Percentiles rank a stretch among this genome's conserved stretches.
Evolutionary conservation across 2,113 vertebrate genomes (phyloP).

Genomic region (Lates calcarifer): DNA sequence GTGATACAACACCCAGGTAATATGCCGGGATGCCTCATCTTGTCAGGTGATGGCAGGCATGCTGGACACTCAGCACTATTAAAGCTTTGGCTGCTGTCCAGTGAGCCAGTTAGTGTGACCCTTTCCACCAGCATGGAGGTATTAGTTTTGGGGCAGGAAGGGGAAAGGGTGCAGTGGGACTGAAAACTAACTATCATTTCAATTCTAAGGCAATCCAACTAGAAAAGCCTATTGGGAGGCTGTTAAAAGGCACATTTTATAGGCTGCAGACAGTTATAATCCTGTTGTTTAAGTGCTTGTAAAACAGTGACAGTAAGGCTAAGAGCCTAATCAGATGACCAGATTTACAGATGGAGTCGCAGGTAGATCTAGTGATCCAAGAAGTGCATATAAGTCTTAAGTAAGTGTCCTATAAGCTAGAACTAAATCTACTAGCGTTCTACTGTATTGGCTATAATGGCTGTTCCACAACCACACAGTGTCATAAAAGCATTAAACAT

Average conservation of each 20-base stretch:
- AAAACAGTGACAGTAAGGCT: background rate
- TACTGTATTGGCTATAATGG: too few species aligned
- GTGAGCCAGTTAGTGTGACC: conserved; percentile 44
- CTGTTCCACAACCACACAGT: background rate
- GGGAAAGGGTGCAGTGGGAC: conserved; percentile 25
- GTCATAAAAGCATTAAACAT: background rate
- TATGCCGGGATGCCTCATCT: conserved; percentile 31
- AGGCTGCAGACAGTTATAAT: conserved; percentile 39
- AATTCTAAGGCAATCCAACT: conserved; percentile 48
- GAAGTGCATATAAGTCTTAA: background rate
- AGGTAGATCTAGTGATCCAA: background rate
- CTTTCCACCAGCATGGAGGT: conserved; percentile 27
- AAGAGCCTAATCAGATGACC: background rate
- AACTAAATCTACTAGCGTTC: background rate
- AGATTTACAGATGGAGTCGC: background rate
- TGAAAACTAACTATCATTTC: conserved; percentile 7
- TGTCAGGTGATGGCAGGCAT: conserved; percentile 35
- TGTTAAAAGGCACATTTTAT: background rate
- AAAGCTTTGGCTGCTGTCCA: conserved; percentile 61
- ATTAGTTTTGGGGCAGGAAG: conserved; percentile 38
- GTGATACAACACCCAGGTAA: background rate
- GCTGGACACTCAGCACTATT: conserved; percentile 41
- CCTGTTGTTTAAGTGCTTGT: background rate
- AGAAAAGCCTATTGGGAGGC: conserved; percentile 27
- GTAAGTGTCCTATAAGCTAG: background rate